These are phyloP conservation scores for Phallusia fumigata DNA, from an alignment of 23 tunicate genomes.

Conservation along the genomic window DNA sequence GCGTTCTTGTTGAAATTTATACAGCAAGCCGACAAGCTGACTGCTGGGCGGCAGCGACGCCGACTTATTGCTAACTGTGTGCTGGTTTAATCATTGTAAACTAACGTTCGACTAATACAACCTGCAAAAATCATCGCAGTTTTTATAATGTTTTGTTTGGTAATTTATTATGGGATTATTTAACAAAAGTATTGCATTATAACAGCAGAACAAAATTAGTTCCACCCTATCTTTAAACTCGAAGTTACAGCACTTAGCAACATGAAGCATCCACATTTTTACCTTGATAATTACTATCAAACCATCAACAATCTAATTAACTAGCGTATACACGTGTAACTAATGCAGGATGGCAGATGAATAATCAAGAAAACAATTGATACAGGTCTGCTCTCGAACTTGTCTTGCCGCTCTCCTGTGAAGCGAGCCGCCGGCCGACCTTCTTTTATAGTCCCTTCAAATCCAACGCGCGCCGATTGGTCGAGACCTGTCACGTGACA, in stretches of 20 bases:
- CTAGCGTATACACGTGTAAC: not conserved
- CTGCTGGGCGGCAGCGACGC: too few relatives aligned
- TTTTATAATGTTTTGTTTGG: too few relatives aligned
- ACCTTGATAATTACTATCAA: constrained; percentile 2
- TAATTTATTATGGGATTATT: too few relatives aligned
- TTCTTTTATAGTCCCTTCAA: constrained; percentile 62
- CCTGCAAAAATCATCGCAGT: too few relatives aligned
- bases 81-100: not conserved
- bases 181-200: too few relatives aligned
- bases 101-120: too few relatives aligned
- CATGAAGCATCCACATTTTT: too few relatives aligned
- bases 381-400: constrained; percentile 31
- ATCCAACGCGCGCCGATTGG: constrained; percentile 51
- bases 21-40: too few relatives aligned
- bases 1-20: too few relatives aligned
- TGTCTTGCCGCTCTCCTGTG: constrained; percentile 38
- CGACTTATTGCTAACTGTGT: not conserved
- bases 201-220: too few relatives aligned
- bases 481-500: constrained; percentile 61
- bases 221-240: too few relatives aligned
- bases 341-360: constrained; percentile 11
- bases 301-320: not conserved
- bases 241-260: too few relatives aligned
- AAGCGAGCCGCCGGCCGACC: constrained; percentile 19
- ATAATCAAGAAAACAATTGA: constrained; percentile 25